Evolutionary conservation across 2,113 vertebrate species (phyloP), one percentile per base, ranked within the genome.

Genomic region (Sciurus niger): DNA sequence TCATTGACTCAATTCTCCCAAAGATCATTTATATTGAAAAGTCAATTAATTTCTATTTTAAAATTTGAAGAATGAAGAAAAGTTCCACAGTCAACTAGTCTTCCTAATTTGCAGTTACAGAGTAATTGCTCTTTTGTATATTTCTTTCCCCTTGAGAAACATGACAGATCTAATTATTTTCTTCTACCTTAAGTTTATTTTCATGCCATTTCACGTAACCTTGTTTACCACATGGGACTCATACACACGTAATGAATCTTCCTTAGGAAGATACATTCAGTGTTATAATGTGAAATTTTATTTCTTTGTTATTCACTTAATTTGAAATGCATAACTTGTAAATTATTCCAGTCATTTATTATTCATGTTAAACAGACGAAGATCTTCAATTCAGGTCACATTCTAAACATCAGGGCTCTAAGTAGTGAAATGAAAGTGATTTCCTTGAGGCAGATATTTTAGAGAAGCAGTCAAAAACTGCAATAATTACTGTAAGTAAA

Each of bases 331-430:
- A 79, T 28, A 96, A 65, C 32, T 72, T 97, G 86, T 96, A 97
- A 97, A 97, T 98, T 97, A 98, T 95, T 98, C 95, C 11, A 74
- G n/a, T 76, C 9, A 96, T 97, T 98, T 88, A 96, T 95, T 97
- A 97, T 96, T 98, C 97, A 97, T 92, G 60, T 89, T 84, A 95
- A 98, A 95, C 1, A 96, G 67, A 8, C 90, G 9, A 96, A 51
- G 43, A 96, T 93, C 94, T 95, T 92, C 92, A 0, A 65, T 73
- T 92, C 90, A 89, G 79, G 43, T 93, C 80, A n/a, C 79, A 89
- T 58, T 96, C 34, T 92, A 91, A 77, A 77, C 78, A 95, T 43
- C 2, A 0, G 22, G 63, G 92, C 32, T 84, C 74, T 60, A 88
- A 74, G 74, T 9, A 96, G 85, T 89, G 92, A 94, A 89, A 95